phyloP scores from a whole-genome alignment of 2,888 invertebrate species.

The Tricholauxania praeusta region DNA sequence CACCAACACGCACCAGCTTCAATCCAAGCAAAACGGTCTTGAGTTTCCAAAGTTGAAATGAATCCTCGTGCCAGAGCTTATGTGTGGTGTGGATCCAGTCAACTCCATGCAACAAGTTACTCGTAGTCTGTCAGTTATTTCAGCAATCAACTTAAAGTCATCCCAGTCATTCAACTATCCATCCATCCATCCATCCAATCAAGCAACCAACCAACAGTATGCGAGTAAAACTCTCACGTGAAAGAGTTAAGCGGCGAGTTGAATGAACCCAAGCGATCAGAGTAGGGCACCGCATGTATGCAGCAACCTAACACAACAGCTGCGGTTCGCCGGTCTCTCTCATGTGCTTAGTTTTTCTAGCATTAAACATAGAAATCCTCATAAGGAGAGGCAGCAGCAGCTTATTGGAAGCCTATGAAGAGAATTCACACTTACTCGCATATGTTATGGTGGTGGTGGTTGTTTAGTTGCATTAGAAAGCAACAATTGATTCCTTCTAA shows the following conservation, averaged over 20 bases:
- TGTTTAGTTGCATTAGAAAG: background rate
- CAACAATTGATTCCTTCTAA: slow-evolving; percentile 6
- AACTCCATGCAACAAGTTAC: slow-evolving; percentile 5
- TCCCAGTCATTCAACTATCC: slow-evolving; percentile 5
- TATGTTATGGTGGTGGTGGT: slow-evolving; percentile 1
- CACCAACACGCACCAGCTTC: slow-evolving; percentile 6
- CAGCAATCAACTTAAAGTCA: no score
- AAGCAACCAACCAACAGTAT: background rate
- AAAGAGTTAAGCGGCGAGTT: slow-evolving; percentile 33
- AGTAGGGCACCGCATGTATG: slow-evolving; percentile 29
- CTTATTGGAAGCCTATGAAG: background rate
- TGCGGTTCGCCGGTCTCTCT: background rate
- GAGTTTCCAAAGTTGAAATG: background rate
- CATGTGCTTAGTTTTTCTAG: slow-evolving; percentile 19
- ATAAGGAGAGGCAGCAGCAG: slow-evolving; percentile 26
- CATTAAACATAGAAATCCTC: slow-evolving; percentile 26
- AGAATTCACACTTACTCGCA: slow-evolving; percentile 1
- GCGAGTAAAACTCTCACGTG: slow-evolving; percentile 21
- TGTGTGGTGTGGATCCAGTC: background rate
- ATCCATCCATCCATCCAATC: slow-evolving; percentile 5
- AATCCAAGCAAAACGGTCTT: slow-evolving; percentile 17
- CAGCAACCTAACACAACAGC: slow-evolving; percentile 20
- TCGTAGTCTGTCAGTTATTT: background rate
- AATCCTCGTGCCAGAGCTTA: slow-evolving; percentile 10
- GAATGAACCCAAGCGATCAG: slow-evolving; percentile 30